Evolutionary conservation across 2,113 vertebrate species (phyloP).

Genomic region (Leptosomus discolor): DNA sequence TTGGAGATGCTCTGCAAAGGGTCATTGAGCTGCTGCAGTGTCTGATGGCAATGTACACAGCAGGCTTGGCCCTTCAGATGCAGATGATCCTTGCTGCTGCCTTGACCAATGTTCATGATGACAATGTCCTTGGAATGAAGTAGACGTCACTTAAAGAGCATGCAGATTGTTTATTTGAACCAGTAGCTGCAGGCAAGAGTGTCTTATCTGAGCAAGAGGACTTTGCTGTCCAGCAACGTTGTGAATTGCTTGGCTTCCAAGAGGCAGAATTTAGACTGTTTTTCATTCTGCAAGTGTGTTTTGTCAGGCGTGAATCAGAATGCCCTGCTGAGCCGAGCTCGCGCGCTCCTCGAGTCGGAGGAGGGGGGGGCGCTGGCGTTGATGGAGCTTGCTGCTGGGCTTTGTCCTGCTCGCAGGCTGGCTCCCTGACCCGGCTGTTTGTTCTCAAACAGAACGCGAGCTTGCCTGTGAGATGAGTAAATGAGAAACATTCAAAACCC

Average conservation of each 20-base stretch:
- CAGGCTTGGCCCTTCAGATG: neutral
- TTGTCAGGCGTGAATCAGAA: neutral
- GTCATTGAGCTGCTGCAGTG: neutral
- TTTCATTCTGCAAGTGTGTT: neutral
- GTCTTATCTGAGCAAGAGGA: neutral
- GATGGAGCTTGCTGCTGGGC: neutral
- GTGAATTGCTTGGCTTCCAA: neutral
- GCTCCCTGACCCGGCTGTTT: neutral
- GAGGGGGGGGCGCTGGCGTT: neutral
- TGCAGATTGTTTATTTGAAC: neutral
- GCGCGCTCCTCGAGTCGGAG: neutral
- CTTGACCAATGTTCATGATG: neutral
- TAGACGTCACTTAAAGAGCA: neutral
- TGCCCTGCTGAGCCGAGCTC: neutral
- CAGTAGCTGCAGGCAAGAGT: slow-evolving; percentile 13
- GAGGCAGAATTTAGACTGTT: neutral
- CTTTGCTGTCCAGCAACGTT: neutral
- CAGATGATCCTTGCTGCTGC: slow-evolving; percentile 14
- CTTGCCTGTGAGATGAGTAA: neutral
- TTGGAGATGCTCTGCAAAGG: slow-evolving; percentile 15
- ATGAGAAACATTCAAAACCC: neutral
- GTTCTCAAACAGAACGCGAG: neutral
- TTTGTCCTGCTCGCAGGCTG: neutral
- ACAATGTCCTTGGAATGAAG: slow-evolving; percentile 20
- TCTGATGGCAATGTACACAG: neutral